Evolutionary conservation across 2,888 invertebrate species (phyloP).

Genomic region (Drosophila parthenogenetica): DNA sequence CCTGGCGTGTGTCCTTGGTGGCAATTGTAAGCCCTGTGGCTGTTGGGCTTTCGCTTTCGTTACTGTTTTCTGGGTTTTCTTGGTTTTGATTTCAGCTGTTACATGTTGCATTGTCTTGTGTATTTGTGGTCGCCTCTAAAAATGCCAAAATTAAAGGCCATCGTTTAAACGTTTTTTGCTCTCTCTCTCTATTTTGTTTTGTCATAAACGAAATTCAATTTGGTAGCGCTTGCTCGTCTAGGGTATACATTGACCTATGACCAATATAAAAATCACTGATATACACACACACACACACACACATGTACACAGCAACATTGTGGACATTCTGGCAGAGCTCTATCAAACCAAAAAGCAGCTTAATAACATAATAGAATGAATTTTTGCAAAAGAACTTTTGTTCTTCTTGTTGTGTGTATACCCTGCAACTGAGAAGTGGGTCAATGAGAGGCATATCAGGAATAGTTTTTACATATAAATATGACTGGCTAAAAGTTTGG

Average conservation of each 20-base stretch:
- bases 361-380: constrained; percentile 53
- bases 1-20: constrained; percentile 13
- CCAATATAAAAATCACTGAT: constrained; percentile 27
- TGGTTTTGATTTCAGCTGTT: constrained; percentile 2
- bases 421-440: constrained; percentile 1
- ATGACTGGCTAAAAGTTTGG: no score
- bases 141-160: constrained; percentile 12
- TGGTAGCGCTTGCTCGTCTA: background rate
- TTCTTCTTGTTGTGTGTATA: constrained; percentile 14
- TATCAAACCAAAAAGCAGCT: constrained; percentile 44
- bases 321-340: constrained; percentile 30
- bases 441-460: no score
- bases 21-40: constrained; percentile 7
- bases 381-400: constrained; percentile 33
- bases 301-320: constrained; percentile 12
- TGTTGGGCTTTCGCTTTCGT: constrained; percentile 5
- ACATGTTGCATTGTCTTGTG: constrained; percentile 21
- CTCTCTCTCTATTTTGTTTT: background rate
- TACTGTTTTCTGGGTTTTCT: background rate
- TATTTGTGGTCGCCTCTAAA: background rate
- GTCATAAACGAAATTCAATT: constrained; percentile 20
- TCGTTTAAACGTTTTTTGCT: background rate
- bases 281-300: constrained; percentile 11
- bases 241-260: constrained; percentile 25
- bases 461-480: no score